Evolutionary conservation across 2,888 invertebrate genomes (phyloP), one percentile per base, ranked within the genome.

Genomic region (Phaedon cochleariae): DNA sequence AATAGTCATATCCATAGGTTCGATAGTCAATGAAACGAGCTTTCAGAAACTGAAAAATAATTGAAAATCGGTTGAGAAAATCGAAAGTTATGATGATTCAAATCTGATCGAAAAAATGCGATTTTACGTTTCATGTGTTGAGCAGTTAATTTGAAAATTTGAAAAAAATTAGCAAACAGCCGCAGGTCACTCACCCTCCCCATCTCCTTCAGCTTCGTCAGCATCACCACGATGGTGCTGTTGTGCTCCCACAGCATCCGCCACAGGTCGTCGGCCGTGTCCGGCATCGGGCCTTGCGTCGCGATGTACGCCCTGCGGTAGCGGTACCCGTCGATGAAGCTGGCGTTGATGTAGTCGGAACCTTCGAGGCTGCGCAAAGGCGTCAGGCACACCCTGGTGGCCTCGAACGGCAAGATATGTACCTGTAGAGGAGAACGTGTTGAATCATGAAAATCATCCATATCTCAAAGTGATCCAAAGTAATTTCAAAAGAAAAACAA

Each of bases 181-280:
- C 26, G 4, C 26, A 26, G 4, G 31, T 2, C 4, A 85, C 92
- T 88, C 85, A 95, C 95, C 83, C 98, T 87, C 79, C 98, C 97
- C 95, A 98, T 96, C 85, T 98, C 98, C 82, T 97, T 94, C 65
- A 98, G 87, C 83, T 98, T 98, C 15, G 98, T 98, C 75, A 99
- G 86, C 98, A 99, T 99, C 26, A 99, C 99, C 71, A 99, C 94
- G 81, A 99, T 98, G 45, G 97, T 98, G 1, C 98, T 98, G 83
- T 99, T 98, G 83, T 98, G 98, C 82, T 99, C 98, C 99, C 99
- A 99, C 48, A 99, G 87, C 98, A 98, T 98, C 67, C 98, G 88
- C 99, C 99, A 99, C 83, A 99, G 95, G 83, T 99, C 99, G 77
- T 98, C 98, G 0, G 96, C 95, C 0, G 98, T 98, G 80, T 98